A percentile compares a stretch with the other conserved stretches of the same genome.
phyloP scores from a whole-genome alignment of 2,113 vertebrate genomes.

The Ginglymostoma cirratum region DNA sequence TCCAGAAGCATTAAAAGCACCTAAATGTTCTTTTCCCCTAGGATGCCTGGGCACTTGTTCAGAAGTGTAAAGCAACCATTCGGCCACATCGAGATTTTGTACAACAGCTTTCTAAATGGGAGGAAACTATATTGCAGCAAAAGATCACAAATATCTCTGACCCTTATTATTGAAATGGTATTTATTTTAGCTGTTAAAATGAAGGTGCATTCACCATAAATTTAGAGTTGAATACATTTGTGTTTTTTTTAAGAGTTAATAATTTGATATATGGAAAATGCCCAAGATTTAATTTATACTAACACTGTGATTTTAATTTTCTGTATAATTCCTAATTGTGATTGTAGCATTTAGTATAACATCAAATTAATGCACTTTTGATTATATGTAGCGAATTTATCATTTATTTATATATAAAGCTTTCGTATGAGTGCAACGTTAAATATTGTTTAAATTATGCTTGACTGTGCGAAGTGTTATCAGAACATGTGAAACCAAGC shows the following conservation, averaged over 20 bases:
- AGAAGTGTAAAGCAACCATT: conserved; percentile 63
- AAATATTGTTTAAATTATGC: not conserved
- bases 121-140: conserved; percentile 48
- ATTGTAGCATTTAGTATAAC: not conserved
- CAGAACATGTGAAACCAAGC: not conserved
- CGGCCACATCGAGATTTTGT: conserved; percentile 67
- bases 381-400: not conserved
- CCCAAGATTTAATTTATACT: not conserved
- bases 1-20: not conserved
- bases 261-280: not conserved
- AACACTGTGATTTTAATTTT: not conserved
- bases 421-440: not conserved
- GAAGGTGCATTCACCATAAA: not conserved
- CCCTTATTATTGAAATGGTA: conserved; percentile 51
- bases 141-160: conserved; percentile 55
- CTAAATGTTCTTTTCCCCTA: conserved; percentile 45
- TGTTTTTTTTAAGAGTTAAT: not conserved
- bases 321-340: not conserved
- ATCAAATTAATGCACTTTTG: not conserved
- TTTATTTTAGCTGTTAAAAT: not conserved
- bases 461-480: not conserved
- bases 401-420: not conserved
- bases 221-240: not conserved
- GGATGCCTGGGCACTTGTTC: conserved; percentile 64
- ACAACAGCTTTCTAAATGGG: conserved; percentile 73